These are phyloP conservation scores for Eucera pruinosa DNA, from an alignment of 2,888 invertebrate genomes.

Conservation along the genomic window DNA sequence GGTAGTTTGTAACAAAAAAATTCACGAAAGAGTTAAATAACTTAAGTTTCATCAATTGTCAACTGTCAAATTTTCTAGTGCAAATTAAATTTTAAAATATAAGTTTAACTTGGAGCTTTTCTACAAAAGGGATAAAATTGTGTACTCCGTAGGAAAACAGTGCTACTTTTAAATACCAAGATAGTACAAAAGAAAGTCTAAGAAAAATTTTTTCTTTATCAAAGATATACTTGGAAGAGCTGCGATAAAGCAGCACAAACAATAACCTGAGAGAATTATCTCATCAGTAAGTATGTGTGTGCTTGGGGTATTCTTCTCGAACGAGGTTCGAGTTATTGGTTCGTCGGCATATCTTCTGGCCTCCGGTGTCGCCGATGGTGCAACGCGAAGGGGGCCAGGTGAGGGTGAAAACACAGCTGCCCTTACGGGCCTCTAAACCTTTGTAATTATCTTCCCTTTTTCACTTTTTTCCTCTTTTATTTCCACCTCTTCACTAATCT, in stretches of 20 bases:
- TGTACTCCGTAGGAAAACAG: slow-evolving; percentile 2
- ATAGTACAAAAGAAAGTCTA: slow-evolving; percentile 30
- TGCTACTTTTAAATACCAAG: slow-evolving; percentile 20
- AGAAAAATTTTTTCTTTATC: slow-evolving; percentile 44
- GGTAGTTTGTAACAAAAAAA: neutral
- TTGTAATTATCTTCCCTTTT: slow-evolving; percentile 68
- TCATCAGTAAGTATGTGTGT: slow-evolving; percentile 53
- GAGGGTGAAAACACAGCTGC: slow-evolving; percentile 76
- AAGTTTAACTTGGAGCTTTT: neutral
- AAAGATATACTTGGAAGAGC: slow-evolving; percentile 25
- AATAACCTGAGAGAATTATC: slow-evolving; percentile 58
- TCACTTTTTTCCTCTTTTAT: slow-evolving; percentile 44
- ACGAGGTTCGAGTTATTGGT: slow-evolving; percentile 51
- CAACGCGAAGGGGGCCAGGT: slow-evolving; percentile 67
- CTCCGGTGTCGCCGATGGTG: slow-evolving; percentile 57
- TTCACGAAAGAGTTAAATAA: too few relatives aligned
- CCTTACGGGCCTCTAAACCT: slow-evolving; percentile 63
- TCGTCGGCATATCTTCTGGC: slow-evolving; percentile 56
- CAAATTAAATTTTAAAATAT: too few relatives aligned
- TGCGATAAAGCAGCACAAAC: slow-evolving; percentile 60
- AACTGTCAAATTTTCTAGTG: too few relatives aligned
- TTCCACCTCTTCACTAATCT: slow-evolving; percentile 19
- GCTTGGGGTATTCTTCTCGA: slow-evolving; percentile 46
- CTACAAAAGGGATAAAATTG: slow-evolving; percentile 21
- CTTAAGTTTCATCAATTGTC: too few relatives aligned